Base-by-base conservation (phyloP, 1,140 invertebrate genomes). In the Eciton burchellii region DNA sequence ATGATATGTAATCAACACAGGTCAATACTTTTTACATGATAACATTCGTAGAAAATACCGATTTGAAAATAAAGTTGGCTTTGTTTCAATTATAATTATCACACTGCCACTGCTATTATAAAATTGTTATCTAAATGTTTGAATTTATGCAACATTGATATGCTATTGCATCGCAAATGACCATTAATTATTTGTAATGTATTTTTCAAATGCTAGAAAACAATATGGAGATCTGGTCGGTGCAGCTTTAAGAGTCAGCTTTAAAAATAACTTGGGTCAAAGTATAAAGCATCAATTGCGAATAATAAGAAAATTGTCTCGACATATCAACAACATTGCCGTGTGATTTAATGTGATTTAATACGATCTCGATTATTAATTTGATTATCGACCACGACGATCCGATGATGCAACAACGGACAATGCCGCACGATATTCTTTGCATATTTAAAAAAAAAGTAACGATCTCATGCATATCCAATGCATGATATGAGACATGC, bases 231-330 rank as follows among this genome's bases (percentile, higher is more conserved):
- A 49, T 0, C 14, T 11, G 16, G 1, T 21, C 26, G 47, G 5
- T 2, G 8, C 11, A 49, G n/a, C 43, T 43, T 26, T 1, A 49
- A 81, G 3, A 54, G 16, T 29, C 3, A 16, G 16, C 14, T 43
- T 68, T 66, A 77, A 83, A 83, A 85, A 83, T 77, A 77, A 66
- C 65, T 83, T 49, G 19, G 57, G 41, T 83, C 79, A 86, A 83
- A 83, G 66, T 83, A 35, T 72, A 59, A 47, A 21, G 43, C 26
- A 52, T 57, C 47, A 70, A 59, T 19, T 65, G 16, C 11, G 47
- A 56, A 35, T 43, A 49, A 76, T 26, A 65, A 65, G 21, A 81
- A 41, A 62, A 19, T 54, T 29, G 21, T 11, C 16, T n/a, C 9
- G 3, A 45, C 45, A 62, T 11, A 68, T 21, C 5, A n/a, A 19